Conservation (phyloP, 2,888 invertebrate genomes). For the Seira sanloemensis region DNA sequence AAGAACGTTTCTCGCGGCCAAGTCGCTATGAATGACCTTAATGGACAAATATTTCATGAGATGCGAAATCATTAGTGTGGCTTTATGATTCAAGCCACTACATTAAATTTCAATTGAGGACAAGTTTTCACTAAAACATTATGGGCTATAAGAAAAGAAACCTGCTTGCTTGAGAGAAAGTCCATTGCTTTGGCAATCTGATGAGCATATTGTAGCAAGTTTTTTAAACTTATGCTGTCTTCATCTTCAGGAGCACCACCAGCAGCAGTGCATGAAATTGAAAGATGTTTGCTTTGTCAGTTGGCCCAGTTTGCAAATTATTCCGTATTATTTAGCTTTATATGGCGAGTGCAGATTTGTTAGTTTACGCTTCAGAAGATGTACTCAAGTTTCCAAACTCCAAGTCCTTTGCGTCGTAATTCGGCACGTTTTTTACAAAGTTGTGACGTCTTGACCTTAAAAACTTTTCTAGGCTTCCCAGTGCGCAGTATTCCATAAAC, state of each 20-base stretch:
- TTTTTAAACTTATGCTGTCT: constrained; percentile 20
- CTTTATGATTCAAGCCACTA: too few relatives aligned
- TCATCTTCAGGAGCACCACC: too few relatives aligned
- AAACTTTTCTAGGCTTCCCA: constrained; percentile 51
- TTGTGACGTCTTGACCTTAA: constrained; percentile 34
- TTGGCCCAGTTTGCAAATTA: too few relatives aligned
- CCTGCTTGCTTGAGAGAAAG: constrained; percentile 38
- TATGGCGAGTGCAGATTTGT: too few relatives aligned
- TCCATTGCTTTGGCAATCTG: constrained; percentile 55
- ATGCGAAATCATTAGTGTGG: too few relatives aligned
- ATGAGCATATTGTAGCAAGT: constrained; percentile 44
- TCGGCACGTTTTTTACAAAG: background rate
- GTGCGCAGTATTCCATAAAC: constrained; percentile 53
- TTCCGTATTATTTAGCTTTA: too few relatives aligned
- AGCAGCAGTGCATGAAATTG: background rate
- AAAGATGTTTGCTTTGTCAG: background rate
- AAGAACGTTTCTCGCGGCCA: constrained; percentile 45
- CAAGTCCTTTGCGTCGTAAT: background rate
- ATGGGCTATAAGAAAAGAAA: too few relatives aligned
- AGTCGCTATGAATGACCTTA: constrained; percentile 53
- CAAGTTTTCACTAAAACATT: too few relatives aligned
- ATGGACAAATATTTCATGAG: too few relatives aligned
- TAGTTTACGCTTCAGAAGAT: background rate
- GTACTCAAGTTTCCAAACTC: background rate
- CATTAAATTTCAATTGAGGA: too few relatives aligned